phyloP scores from a whole-genome alignment of 1,140 invertebrate species.

The Oppia nitens region DNA sequence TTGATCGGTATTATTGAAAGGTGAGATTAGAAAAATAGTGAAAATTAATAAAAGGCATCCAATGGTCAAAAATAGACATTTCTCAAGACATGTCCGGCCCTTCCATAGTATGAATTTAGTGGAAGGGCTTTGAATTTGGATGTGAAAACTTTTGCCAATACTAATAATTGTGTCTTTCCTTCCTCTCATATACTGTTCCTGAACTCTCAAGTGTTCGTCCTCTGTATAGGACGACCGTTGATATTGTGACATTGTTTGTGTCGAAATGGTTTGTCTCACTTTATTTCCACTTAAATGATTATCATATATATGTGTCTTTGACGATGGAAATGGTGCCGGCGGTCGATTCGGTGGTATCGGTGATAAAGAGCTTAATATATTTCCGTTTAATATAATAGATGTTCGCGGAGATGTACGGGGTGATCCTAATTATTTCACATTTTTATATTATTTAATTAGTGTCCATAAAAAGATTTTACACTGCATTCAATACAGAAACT shows the following conservation, averaged over 20 bases:
- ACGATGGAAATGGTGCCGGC: background rate
- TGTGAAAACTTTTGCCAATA: conserved; percentile 12
- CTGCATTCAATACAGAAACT: too few species aligned
- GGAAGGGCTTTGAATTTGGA: conserved; percentile 12
- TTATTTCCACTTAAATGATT: background rate
- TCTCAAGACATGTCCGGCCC: conserved; percentile 2
- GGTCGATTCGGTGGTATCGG: background rate
- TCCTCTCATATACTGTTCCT: conserved; percentile 9
- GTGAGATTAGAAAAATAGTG: background rate
- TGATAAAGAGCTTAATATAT: conserved; percentile 2
- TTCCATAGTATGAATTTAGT: conserved; percentile 2
- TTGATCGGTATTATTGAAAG: background rate
- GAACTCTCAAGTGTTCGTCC: conserved; percentile 7
- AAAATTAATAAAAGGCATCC: background rate
- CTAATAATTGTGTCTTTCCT: conserved; percentile 11
- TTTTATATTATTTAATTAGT: too few species aligned
- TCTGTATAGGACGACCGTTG: conserved; percentile 12
- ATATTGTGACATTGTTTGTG: background rate
- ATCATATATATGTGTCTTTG: background rate
- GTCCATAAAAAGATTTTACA: too few species aligned
- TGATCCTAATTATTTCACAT: too few species aligned
- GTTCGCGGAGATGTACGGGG: background rate
- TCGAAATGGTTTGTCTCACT: background rate
- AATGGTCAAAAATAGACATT: conserved; percentile 3
- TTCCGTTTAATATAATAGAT: conserved; percentile 7